phyloP scores from a whole-genome alignment of 1,140 invertebrate species.

The Macrobrachium rosenbergii region DNA sequence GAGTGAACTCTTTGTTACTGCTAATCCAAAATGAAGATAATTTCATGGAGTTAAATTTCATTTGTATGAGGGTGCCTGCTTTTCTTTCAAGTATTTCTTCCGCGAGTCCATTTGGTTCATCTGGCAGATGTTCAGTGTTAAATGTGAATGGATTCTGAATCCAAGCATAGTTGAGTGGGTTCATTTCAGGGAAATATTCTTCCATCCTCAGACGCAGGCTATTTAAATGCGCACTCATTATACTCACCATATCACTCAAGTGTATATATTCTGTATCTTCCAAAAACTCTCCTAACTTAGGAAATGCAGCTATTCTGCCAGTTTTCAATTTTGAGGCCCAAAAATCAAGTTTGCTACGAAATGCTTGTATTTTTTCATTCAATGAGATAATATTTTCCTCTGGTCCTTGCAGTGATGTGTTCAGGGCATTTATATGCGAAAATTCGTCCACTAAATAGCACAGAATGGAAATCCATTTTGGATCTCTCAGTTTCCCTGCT shows the following conservation, averaged over 20 bases:
- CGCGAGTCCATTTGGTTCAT: conserved; percentile 42
- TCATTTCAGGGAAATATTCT: conserved; percentile 30
- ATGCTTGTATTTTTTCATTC: conserved; percentile 42
- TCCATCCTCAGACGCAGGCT: conserved; percentile 27
- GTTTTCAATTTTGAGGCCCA: conserved; percentile 33
- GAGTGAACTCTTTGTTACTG: conserved; percentile 2
- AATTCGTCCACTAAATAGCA: conserved; percentile 38
- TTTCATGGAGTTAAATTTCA: conserved; percentile 21
- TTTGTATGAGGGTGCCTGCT: background rate
- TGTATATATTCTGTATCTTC: conserved; percentile 32
- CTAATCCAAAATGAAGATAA: conserved; percentile 20
- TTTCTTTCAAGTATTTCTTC: conserved; percentile 39
- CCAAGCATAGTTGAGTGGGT: conserved; percentile 36
- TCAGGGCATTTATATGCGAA: conserved; percentile 27
- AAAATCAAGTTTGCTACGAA: conserved; percentile 29
- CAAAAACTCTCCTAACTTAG: conserved; percentile 37
- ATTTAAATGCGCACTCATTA: conserved; percentile 40
- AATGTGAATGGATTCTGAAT: conserved; percentile 34
- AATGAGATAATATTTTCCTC: conserved; percentile 8
- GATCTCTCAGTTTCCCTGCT: conserved; percentile 38
- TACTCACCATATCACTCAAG: conserved; percentile 36
- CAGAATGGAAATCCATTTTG: conserved; percentile 31
- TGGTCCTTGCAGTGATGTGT: conserved; percentile 31
- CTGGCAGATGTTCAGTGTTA: conserved; percentile 41
- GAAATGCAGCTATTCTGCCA: conserved; percentile 36